Evolutionary conservation across 1,140 invertebrate genomes (phyloP).

Genomic region (Papilio helenus): DNA sequence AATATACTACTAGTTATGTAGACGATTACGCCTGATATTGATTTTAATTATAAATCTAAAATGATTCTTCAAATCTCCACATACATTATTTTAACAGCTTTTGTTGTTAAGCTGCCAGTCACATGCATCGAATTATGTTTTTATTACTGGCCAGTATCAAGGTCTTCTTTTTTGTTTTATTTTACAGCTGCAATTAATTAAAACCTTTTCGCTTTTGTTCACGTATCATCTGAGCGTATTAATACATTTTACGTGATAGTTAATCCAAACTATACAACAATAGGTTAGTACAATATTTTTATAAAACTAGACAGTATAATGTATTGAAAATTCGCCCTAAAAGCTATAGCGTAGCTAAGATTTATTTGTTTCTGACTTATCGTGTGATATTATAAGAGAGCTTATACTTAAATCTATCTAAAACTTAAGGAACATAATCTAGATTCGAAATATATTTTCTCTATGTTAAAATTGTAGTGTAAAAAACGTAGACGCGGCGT

Average conservation of each 20-base stretch:
- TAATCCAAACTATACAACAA: too few species aligned
- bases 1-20: not conserved
- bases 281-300: too few species aligned
- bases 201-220: not conserved
- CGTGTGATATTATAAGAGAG: not conserved
- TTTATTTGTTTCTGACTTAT: too few species aligned
- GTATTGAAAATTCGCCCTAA: too few species aligned
- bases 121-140: not conserved
- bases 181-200: constrained; percentile 7
- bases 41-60: not conserved
- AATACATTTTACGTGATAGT: not conserved
- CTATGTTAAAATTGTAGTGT: not conserved
- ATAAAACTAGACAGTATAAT: too few species aligned
- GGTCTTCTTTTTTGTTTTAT: not conserved
- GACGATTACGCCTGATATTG: not conserved
- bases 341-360: too few species aligned
- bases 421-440: not conserved
- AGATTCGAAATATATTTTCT: not conserved
- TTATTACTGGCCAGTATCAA: not conserved
- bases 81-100: not conserved
- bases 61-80: not conserved
- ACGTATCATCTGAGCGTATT: not conserved
- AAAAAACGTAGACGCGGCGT: constrained; percentile 23
- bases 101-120: not conserved
- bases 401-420: too few species aligned